These are phyloP conservation scores for Drosophila tripunctata DNA, from an alignment of 2,888 invertebrate species.

Conservation along the genomic window DNA sequence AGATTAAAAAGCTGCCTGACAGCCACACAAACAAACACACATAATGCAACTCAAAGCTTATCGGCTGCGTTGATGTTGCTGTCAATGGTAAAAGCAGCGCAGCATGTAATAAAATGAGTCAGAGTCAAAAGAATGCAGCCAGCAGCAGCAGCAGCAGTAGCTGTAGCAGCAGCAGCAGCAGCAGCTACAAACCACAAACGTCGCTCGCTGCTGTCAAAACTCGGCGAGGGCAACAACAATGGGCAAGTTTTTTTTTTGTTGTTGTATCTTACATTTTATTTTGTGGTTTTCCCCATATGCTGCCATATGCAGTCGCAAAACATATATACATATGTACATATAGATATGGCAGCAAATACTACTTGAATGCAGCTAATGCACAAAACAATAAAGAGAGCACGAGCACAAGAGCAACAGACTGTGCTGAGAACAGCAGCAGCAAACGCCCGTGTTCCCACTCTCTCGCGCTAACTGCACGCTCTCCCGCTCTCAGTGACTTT, in stretches of 20 bases:
- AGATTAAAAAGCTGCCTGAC: constrained; percentile 59
- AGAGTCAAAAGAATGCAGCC: constrained; percentile 58
- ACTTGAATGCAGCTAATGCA: constrained; percentile 63
- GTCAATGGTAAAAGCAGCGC: constrained; percentile 40
- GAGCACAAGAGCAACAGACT: constrained; percentile 34
- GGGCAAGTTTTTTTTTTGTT: constrained; percentile 49
- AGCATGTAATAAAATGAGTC: constrained; percentile 57
- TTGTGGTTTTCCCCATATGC: constrained; percentile 67
- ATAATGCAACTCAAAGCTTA: constrained; percentile 57
- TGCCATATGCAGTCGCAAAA: constrained; percentile 59
- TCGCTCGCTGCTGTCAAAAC: constrained; percentile 51
- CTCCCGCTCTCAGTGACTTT: neutral
- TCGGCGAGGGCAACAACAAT: constrained; percentile 54
- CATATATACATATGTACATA: constrained; percentile 11
- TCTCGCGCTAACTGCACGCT: constrained; percentile 2
- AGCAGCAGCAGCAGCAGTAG: constrained; percentile 13
- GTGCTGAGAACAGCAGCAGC: constrained; percentile 34
- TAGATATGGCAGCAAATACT: constrained; percentile 46
- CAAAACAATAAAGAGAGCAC: constrained; percentile 54
- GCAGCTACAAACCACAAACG: constrained; percentile 12
- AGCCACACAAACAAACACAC: constrained; percentile 13
- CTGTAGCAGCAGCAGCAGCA: neutral
- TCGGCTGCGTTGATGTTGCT: constrained; percentile 47
- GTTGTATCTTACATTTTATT: constrained; percentile 23
- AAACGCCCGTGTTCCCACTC: constrained; percentile 24